Percentiles rank a stretch among this genome's conserved stretches.
Conservation (phyloP, 2,113 vertebrate species). For the Baryphthengus martii region DNA sequence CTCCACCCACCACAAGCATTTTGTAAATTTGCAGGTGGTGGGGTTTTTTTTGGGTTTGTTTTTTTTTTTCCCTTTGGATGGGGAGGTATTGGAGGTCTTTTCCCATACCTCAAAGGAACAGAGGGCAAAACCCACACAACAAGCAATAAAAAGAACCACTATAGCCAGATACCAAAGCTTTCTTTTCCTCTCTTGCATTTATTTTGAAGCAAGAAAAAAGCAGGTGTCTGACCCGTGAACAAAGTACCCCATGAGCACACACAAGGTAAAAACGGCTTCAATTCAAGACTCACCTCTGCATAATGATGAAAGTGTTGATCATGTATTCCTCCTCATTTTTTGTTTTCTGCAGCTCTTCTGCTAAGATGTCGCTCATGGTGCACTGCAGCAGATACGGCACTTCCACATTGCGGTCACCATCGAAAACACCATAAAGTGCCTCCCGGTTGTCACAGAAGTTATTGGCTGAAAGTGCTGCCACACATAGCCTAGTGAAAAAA, state of each 20-base stretch:
- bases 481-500: conserved; percentile 82
- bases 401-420: conserved; percentile 94
- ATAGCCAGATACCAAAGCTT: neutral
- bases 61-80: neutral
- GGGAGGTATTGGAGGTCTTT: neutral
- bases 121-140: neutral
- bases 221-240: neutral
- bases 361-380: conserved; percentile 95
- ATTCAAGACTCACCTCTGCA: conserved; percentile 84
- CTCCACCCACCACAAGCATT: neutral
- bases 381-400: conserved; percentile 95
- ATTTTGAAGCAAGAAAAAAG: neutral
- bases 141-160: neutral
- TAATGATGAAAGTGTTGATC: conserved; percentile 96
- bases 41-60: too few species aligned
- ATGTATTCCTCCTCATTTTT: conserved; percentile 95
- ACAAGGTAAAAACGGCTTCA: neutral
- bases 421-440: conserved; percentile 95
- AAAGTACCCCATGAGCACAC: neutral
- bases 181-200: accelerated
- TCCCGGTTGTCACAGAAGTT: conserved; percentile 93
- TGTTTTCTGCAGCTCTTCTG: conserved; percentile 93
- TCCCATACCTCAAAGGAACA: neutral
- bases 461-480: conserved; percentile 91
- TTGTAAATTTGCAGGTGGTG: neutral